Percentiles rank a stretch among this genome's conserved stretches.
Conservation (phyloP, 2,888 invertebrate genomes). For the Ernsta delagoae region DNA sequence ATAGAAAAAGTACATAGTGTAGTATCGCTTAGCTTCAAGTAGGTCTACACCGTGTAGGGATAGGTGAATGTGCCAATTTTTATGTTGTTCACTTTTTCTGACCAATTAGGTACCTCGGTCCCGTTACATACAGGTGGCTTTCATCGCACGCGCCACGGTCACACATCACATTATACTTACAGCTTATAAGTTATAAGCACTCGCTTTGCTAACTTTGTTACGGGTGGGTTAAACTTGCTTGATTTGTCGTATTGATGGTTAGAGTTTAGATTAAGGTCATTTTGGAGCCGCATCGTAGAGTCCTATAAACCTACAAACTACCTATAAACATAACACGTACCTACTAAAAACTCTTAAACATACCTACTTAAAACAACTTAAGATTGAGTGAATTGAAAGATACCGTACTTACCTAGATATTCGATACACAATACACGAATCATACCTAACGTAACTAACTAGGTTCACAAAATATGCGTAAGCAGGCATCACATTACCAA, state of each 20-base stretch:
- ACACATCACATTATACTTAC: background rate
- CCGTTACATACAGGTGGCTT: conserved; percentile 46
- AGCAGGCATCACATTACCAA: background rate
- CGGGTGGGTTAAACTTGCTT: too few relatives aligned
- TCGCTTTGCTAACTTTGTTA: too few relatives aligned
- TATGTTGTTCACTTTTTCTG: conserved; percentile 25
- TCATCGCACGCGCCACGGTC: conserved; percentile 36
- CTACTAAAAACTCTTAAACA: too few relatives aligned
- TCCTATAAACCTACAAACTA: too few relatives aligned
- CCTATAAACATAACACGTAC: too few relatives aligned
- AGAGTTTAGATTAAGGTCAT: too few relatives aligned
- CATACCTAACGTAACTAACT: background rate
- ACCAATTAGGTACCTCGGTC: conserved; percentile 27
- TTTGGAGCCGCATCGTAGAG: too few relatives aligned
- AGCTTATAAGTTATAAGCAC: background rate
- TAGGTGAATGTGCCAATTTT: conserved; percentile 35
- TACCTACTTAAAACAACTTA: too few relatives aligned
- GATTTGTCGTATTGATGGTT: too few relatives aligned
- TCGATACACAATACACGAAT: too few relatives aligned
- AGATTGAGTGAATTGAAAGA: too few relatives aligned
- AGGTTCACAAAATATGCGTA: conserved; percentile 3
- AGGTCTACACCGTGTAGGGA: background rate
- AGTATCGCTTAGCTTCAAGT: conserved; percentile 1
- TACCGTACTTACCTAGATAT: too few relatives aligned
- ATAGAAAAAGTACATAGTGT: background rate